Evolutionary conservation across 2,113 vertebrate genomes (phyloP).

Genomic region (Gasterosteus nipponicus): DNA sequence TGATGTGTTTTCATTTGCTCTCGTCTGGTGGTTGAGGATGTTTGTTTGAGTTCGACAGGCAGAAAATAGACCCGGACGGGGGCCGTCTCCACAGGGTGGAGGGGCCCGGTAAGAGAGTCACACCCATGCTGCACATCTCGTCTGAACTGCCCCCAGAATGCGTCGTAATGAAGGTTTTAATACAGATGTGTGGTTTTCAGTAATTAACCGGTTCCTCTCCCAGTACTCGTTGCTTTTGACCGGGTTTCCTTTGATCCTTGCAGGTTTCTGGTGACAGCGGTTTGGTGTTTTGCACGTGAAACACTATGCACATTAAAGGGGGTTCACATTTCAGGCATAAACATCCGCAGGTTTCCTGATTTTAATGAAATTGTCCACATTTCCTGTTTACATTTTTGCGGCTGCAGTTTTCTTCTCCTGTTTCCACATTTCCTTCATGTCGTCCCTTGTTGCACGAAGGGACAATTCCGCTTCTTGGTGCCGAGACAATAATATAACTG

Average conservation of each 20-base stretch:
- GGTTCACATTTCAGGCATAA: background rate
- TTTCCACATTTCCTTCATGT: background rate
- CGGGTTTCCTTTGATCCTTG: background rate
- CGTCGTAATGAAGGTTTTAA: background rate
- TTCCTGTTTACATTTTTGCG: constrained; percentile 13
- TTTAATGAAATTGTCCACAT: background rate
- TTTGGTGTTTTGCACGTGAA: background rate
- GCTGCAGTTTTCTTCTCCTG: background rate
- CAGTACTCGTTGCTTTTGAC: background rate
- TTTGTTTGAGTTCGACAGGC: background rate
- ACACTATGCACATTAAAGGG: too few relatives aligned
- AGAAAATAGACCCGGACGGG: background rate
- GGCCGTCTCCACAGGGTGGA: background rate
- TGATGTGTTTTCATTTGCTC: background rate
- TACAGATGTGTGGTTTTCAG: background rate
- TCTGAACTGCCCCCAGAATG: background rate
- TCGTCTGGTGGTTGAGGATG: background rate
- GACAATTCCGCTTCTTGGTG: background rate
- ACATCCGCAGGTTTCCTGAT: background rate
- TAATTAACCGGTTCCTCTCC: background rate
- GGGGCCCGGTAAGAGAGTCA: constrained; percentile 3
- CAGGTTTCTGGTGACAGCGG: background rate
- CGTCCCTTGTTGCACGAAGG: background rate
- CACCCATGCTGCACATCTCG: background rate
- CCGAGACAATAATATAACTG: background rate